These are phyloP conservation scores for Phymorhynchus buccinoides DNA, from an alignment of 1,140 invertebrate species.

Conservation along the genomic window DNA sequence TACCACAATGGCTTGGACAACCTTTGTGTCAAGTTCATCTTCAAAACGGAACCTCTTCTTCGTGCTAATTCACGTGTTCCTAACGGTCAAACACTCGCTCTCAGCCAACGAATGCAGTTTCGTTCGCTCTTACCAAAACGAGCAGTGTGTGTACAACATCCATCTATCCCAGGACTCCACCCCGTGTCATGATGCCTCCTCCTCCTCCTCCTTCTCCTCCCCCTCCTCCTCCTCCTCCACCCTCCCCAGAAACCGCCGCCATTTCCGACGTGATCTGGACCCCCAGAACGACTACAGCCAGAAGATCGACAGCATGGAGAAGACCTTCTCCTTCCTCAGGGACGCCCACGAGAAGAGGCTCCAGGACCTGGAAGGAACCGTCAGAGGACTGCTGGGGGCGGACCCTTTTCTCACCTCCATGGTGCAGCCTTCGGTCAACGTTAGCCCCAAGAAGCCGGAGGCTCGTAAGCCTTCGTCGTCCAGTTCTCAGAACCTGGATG, in stretches of 20 bases:
- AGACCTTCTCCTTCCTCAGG: conserved; percentile 49
- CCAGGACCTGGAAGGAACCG: conserved; percentile 52
- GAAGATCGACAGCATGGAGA: conserved; percentile 50
- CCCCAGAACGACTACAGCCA: conserved; percentile 44
- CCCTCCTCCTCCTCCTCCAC: too few relatives aligned
- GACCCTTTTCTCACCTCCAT: background rate
- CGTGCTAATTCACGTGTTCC: background rate
- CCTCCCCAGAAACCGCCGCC: background rate
- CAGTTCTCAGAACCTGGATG: background rate
- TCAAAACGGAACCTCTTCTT: background rate
- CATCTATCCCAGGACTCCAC: conserved; percentile 24
- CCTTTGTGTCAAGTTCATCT: background rate
- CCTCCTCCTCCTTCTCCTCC: too few relatives aligned
- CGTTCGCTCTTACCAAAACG: conserved; percentile 34
- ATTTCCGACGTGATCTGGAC: background rate
- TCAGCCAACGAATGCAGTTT: conserved; percentile 13
- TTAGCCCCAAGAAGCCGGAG: background rate
- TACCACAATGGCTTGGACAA: background rate
- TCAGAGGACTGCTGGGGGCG: conserved; percentile 32
- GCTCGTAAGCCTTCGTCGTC: background rate
- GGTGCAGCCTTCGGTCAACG: background rate
- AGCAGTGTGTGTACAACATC: conserved; percentile 43
- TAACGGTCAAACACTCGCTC: too few relatives aligned
- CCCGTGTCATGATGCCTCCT: too few relatives aligned
- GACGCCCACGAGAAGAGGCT: conserved; percentile 56